Percentiles rank a stretch among this genome's conserved stretches.
These are phyloP conservation scores for Magallana ariakensis DNA, from an alignment of 1,140 invertebrate species.

Conservation along the genomic window DNA sequence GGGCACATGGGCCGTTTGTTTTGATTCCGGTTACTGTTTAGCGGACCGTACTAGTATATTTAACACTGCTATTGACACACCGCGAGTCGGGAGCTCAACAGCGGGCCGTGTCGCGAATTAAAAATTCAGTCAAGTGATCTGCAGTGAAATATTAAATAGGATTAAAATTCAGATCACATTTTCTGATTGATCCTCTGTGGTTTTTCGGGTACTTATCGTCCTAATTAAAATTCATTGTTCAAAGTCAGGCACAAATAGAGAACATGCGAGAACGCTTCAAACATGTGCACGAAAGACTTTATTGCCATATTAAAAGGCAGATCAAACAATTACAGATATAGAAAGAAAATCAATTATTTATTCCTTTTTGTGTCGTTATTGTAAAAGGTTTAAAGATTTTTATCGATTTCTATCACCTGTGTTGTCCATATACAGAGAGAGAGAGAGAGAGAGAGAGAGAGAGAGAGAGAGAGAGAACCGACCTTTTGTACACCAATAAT, in stretches of 20 bases:
- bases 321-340: background rate
- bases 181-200: background rate
- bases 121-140: slow-evolving; percentile 15
- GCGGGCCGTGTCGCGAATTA: background rate
- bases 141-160: slow-evolving; percentile 1
- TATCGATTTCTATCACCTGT: no score
- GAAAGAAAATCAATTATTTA: background rate
- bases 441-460: no score
- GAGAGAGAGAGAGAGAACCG: no score
- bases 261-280: background rate
- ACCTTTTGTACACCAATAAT: no score
- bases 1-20: slow-evolving; percentile 14
- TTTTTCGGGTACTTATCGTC: background rate
- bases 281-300: background rate
- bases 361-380: no score
- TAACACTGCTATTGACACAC: slow-evolving; percentile 7
- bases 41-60: background rate
- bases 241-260: background rate
- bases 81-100: background rate
- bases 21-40: slow-evolving; percentile 11
- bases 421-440: no score
- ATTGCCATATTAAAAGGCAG: no score
- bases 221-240: background rate
- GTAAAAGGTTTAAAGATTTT: no score
- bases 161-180: slow-evolving; percentile 13